A percentile compares a stretch with the other conserved stretches of the same genome.
These are phyloP conservation scores for Ictalurus furcatus DNA, from an alignment of 2,113 vertebrate genomes.

Conservation along the genomic window DNA sequence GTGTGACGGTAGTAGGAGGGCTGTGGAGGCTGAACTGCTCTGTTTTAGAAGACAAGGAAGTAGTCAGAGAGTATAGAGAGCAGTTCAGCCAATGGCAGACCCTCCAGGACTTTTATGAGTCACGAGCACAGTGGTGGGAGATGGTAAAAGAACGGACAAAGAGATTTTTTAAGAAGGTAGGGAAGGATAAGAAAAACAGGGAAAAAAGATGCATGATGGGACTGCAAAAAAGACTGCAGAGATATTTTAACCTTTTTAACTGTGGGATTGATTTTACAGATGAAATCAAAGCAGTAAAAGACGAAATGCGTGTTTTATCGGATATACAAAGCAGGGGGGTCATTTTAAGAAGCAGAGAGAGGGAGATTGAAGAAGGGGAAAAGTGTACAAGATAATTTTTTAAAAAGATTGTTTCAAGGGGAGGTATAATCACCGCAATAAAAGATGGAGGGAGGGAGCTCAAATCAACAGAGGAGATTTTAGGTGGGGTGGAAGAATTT, in stretches of 20 bases:
- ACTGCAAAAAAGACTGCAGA: slow-evolving; percentile 9
- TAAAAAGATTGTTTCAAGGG: slow-evolving; percentile 26
- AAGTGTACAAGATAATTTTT: slow-evolving; percentile 29
- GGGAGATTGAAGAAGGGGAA: background rate
- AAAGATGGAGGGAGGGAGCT: background rate
- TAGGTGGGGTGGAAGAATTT: background rate
- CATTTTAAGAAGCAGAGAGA: background rate
- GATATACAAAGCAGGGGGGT: fast-evolving
- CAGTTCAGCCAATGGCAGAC: too few species aligned
- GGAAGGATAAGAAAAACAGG: fast-evolving
- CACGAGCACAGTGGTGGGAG: too few species aligned
- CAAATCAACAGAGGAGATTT: background rate
- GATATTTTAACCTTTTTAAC: slow-evolving; percentile 11
- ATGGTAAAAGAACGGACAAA: too few species aligned
- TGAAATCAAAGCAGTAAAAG: background rate
- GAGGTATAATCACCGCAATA: background rate
- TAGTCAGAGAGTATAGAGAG: background rate
- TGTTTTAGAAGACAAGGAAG: too few species aligned
- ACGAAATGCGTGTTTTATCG: background rate
- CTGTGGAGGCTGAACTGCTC: too few species aligned
- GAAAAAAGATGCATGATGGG: background rate
- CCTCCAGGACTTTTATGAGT: too few species aligned
- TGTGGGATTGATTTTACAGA: background rate
- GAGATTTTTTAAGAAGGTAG: background rate
- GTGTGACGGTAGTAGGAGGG: too few species aligned